A percentile compares a stretch with the other conserved stretches of the same genome.
Conservation (phyloP, 2,113 vertebrate genomes). For the Semnopithecus entellus region DNA sequence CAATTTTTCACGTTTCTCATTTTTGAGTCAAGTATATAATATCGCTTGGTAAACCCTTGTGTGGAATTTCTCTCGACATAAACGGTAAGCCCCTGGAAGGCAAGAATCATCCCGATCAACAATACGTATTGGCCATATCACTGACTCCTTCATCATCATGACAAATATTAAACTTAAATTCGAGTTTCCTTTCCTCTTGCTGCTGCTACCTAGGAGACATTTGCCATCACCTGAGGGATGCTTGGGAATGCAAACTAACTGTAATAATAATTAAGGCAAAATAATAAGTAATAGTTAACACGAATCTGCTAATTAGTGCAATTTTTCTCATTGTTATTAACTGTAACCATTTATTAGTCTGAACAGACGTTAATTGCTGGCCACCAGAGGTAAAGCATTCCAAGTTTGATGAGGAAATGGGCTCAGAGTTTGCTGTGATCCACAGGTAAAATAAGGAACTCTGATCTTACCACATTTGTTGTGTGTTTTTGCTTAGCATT, state of each 20-base stretch:
- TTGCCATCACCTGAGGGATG: not conserved
- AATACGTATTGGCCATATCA: rapidly evolving
- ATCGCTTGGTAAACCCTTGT: not conserved
- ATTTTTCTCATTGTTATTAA: not conserved
- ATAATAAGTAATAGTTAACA: not conserved
- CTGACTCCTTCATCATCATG: not conserved
- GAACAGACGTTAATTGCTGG: not conserved
- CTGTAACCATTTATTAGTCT: not conserved
- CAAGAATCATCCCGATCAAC: not conserved
- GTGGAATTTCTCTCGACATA: not conserved
- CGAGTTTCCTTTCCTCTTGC: not conserved
- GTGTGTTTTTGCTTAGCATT: not conserved
- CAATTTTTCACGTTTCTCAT: not conserved
- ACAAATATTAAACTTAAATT: not conserved
- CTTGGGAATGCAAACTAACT: not conserved
- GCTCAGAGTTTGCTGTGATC: not conserved
- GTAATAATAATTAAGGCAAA: not conserved
- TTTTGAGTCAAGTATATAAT: not conserved
- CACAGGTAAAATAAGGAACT: not conserved
- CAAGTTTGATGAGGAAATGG: not conserved
- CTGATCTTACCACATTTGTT: not conserved
- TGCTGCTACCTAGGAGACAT: not conserved
- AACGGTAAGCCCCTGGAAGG: not conserved
- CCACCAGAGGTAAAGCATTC: not conserved
- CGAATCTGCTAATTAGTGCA: not conserved